Conservation (phyloP, 37 sponge, comb jelly and placozoan genomes). For the Spongilla lacustris region DNA sequence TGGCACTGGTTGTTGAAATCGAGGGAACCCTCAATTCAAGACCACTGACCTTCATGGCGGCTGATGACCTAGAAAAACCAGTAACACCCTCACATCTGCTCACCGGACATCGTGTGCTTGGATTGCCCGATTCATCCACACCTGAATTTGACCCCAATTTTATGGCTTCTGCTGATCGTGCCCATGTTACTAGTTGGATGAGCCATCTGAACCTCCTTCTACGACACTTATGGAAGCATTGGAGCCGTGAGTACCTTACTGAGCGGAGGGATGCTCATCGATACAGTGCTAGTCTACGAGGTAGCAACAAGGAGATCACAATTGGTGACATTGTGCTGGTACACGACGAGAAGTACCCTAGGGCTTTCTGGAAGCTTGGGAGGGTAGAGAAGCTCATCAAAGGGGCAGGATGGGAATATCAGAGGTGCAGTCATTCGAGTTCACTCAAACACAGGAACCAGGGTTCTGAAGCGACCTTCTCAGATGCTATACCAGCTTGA, state of each 20-base stretch:
- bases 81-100: constrained; percentile 42
- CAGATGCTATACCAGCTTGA: constrained; percentile 25
- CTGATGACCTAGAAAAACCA: constrained; percentile 40
- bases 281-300: neutral
- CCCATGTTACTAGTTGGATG: neutral
- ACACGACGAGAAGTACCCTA: neutral
- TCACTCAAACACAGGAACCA: neutral
- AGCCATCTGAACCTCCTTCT: constrained; percentile 19
- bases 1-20: constrained; percentile 21
- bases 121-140: constrained; percentile 1
- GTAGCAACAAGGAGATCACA: neutral
- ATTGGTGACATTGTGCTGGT: constrained; percentile 26
- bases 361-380: constrained; percentile 16
- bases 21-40: constrained; percentile 38
- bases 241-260: constrained; percentile 15
- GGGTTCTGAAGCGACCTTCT: neutral
- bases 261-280: constrained; percentile 18
- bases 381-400: neutral
- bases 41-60: constrained; percentile 39
- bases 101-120: constrained; percentile 4
- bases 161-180: neutral
- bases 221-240: constrained; percentile 26
- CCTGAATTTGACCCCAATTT: neutral
- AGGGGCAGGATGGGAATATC: constrained; percentile 13
- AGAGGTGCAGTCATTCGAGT: constrained; percentile 18